Base-by-base conservation (phyloP, 2,113 vertebrate species). In the Dicentrarchus labrax region DNA sequence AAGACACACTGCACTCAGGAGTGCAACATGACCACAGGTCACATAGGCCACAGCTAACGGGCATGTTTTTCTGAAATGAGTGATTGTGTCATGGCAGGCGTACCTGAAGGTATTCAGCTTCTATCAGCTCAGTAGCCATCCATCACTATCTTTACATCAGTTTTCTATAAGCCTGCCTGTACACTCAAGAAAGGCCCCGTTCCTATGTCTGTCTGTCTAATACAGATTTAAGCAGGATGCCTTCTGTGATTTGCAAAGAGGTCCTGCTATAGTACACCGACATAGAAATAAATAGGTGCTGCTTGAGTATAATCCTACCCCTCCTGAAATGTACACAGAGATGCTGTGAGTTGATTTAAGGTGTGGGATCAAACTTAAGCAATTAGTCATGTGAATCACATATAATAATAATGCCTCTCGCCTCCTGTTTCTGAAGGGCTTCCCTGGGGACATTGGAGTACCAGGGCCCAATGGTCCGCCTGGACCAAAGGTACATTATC, bases 391-490 rank as follows among this genome's bases (percentile, higher is more conserved):
- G 39, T 82, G 59, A 72, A 38, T 68, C 47, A 8, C 24, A 72
- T 53, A 76, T 73, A 11, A 41, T n/a, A 8, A 22, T 13, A 77
- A 54, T 15, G 7, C 10, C 2, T 62, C 1, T 72, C 9, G 9
- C 54, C 21, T 59, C 11, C 19, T 71, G 66, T 83, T 78, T 94
- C 85, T 89, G 50, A 86, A 99, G 98, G 98, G 98, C 51, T 99
- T 99, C 96, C 98, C 98, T 65, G 98, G 98, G 83, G 98, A 99
- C 91, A 99, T 99, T 90, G 98, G 98, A 41, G 76, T 95, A 68
- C 98, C 98, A 86, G 98, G 98, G 72, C 95, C 96, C 15, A 99
- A 99, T 30, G 98, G 98, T 76, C 97, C 96, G 59, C 96, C 96
- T 87, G 98, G 98, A 92, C 95, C 93, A 88, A 98, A 99, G 97